A percentile compares a stretch with the other conserved stretches of the same genome.
Evolutionary conservation across 2,113 vertebrate species (phyloP).

Genomic region (Redunca redunca): DNA sequence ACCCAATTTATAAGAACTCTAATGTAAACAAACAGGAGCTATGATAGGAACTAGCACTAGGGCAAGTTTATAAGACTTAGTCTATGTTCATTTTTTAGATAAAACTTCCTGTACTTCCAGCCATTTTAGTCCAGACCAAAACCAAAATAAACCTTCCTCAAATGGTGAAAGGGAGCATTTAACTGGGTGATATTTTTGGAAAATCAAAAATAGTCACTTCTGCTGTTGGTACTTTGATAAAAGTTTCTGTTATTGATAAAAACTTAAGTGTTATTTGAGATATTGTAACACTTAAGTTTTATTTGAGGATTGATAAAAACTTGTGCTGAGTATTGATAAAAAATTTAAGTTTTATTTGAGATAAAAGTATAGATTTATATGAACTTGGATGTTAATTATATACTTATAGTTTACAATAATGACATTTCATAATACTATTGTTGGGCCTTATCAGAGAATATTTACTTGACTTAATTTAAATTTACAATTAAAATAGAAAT

Average conservation of each 20-base stretch:
- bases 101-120: slow-evolving; percentile 54
- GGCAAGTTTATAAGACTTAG: slow-evolving; percentile 55
- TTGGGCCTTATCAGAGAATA: background rate
- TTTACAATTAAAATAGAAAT: slow-evolving; percentile 29
- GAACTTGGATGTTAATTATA: background rate
- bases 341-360: background rate
- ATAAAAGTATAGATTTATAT: background rate
- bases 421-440: background rate
- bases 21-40: slow-evolving; percentile 70
- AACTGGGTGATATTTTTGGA: slow-evolving; percentile 50
- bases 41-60: slow-evolving; percentile 60
- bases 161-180: slow-evolving; percentile 35
- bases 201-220: slow-evolving; percentile 44
- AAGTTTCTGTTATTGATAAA: background rate
- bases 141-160: slow-evolving; percentile 50
- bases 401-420: background rate
- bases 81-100: slow-evolving; percentile 65
- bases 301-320: background rate
- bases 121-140: slow-evolving; percentile 35
- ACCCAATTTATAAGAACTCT: slow-evolving; percentile 71
- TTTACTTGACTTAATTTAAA: background rate
- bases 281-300: background rate
- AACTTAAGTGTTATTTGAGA: background rate
- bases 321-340: background rate
- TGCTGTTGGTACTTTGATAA: background rate